Base-by-base conservation (phyloP, 2,113 vertebrate species). In the Ailurus styani region DNA sequence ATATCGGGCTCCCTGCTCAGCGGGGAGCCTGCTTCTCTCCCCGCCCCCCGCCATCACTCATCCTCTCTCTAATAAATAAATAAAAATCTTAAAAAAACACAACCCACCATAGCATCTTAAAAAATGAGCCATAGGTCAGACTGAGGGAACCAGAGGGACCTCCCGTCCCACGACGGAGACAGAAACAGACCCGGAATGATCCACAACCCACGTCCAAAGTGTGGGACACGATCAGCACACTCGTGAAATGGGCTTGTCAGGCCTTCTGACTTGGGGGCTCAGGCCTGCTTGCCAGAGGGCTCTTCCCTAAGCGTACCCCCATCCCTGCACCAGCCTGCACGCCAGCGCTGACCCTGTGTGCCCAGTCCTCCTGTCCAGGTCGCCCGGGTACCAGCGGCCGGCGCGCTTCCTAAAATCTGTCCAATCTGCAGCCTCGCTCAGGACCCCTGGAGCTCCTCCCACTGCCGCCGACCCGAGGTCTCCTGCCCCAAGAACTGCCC, bases 161-260 rank as follows among this genome's bases (percentile, higher is more conserved):
- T 15, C 15, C 7, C 15, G n/a, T 31, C 57, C 62, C 27, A 18
- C 2, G 0, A 3, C 29, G 45, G 8, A 62, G 23, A 62, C 60
- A 29, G 27, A 60, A 81, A 45, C 18, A 9, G n/a, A 20, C 47
- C 27, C 10, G 7, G 40, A 47, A 40, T 31, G 37, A n/a, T 0
- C 0, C 15, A 23, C 4, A 29, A 47, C 31, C 3, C 13, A 5
- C 0, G 6, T 21, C 42, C 54, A 42, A 37, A 78, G 21, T 0
- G 55, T 14, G 21, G 23, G 12, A 29, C 8, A 12, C 3, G 2
- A 18, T 1, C 5, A 27, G 68, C 27, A 64, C 10, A 47, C 11
- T 1, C 3, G 8, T 6, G 77, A n/a, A 45, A n/a, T 0, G 11
- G 9, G 13, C 7, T 11, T 12, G 3, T n/a, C 0, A 1, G 42